These are phyloP conservation scores for Pluvianellus socialis DNA, from an alignment of 2,113 vertebrate species.

Conservation along the genomic window DNA sequence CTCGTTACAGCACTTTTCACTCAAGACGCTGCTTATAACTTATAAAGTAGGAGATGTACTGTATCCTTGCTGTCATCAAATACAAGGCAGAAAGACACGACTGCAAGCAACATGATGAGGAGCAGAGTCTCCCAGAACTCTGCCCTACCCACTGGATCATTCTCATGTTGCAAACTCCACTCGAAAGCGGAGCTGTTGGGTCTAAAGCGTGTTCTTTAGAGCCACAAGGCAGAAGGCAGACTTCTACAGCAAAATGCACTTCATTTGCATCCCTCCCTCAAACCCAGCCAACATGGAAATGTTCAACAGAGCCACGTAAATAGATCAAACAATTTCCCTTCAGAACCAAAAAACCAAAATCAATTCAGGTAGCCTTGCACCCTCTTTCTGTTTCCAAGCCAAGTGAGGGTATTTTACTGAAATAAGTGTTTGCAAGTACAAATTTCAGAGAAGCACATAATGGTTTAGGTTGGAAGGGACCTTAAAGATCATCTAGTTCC, in stretches of 20 bases:
- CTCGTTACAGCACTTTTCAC: background rate
- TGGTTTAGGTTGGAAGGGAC: background rate
- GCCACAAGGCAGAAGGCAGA: background rate
- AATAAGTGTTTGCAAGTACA: background rate
- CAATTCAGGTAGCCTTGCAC: background rate
- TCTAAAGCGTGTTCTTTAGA: background rate
- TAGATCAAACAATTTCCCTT: background rate
- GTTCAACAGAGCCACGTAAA: background rate
- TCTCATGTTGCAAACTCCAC: background rate
- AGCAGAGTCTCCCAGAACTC: background rate
- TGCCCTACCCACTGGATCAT: background rate
- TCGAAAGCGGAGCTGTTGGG: rapidly evolving
- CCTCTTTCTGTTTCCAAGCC: background rate
- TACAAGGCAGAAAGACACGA: background rate
- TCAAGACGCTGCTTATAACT: background rate
- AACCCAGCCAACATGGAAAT: background rate
- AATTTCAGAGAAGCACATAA: background rate
- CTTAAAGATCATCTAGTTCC: background rate
- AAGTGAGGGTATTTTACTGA: background rate
- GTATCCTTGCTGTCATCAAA: background rate
- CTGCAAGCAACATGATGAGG: background rate
- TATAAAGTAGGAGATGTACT: background rate
- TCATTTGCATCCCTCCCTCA: background rate
- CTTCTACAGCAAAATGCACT: background rate
- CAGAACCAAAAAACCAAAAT: background rate